phyloP scores from a whole-genome alignment of 2,797 vertebrate species.

The Amblyopsis hoosieri region DNA sequence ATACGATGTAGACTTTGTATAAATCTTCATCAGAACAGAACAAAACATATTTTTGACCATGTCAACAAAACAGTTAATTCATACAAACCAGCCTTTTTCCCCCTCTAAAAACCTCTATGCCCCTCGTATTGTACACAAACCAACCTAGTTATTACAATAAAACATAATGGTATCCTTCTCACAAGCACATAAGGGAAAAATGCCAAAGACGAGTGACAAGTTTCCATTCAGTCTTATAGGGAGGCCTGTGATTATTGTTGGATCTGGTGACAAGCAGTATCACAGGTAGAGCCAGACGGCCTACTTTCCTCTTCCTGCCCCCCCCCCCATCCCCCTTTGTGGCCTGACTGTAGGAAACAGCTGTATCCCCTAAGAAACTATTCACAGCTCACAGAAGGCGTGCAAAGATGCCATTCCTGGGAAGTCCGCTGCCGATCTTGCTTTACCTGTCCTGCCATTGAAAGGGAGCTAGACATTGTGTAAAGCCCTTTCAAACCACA shows the following conservation, averaged over 20 bases:
- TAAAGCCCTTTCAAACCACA: conserved; percentile 22
- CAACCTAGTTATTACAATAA: conserved; percentile 42
- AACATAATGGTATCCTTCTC: conserved; percentile 42
- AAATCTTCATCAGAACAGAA: conserved; percentile 26
- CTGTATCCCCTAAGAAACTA: conserved; percentile 70
- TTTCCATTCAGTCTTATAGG: conserved; percentile 59
- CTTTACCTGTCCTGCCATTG: conserved; percentile 61
- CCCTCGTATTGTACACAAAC: conserved; percentile 53
- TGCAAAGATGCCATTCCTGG: conserved; percentile 43
- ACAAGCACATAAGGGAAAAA: conserved; percentile 69
- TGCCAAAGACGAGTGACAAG: conserved; percentile 75
- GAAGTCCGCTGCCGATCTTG: conserved; percentile 47
- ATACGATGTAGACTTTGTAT: conserved; percentile 43
- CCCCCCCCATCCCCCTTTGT: conserved; percentile 34
- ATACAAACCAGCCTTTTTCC: conserved; percentile 80
- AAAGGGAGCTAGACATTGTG: neutral
- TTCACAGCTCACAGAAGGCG: conserved; percentile 57
- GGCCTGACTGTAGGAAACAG: conserved; percentile 62
- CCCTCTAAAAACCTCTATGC: conserved; percentile 50
- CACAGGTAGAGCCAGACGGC: conserved; percentile 70
- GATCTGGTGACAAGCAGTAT: conserved; percentile 53
- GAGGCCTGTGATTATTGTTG: conserved; percentile 44
- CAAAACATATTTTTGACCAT: too few relatives aligned
- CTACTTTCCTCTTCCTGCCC: conserved; percentile 55
- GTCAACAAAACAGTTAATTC: conserved; percentile 63